Base-by-base conservation (phyloP, 2,888 invertebrate species). In the Hyppa rectilinea region DNA sequence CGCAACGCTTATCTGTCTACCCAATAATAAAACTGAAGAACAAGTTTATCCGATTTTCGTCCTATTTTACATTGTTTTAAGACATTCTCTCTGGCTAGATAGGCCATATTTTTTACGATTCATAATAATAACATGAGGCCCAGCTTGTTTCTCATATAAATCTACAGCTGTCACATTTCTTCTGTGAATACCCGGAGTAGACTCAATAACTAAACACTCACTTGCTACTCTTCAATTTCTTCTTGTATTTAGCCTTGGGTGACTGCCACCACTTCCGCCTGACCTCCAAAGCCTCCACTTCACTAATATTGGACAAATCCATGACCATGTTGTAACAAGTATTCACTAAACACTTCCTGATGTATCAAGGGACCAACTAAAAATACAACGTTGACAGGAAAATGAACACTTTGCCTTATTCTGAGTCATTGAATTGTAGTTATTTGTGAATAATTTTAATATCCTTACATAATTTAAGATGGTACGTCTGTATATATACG, bases 221-320 rank as follows among this genome's bases (percentile, higher is more conserved):
- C 89, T 87, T 88, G 23, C 72, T 43, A 43, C 75, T 80, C 50
- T 91, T 92, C 29, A 81, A 56, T 45, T 89, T 90, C 70, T 90
- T 89, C 74, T 87, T 91, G 67, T 89, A 89, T 45, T 91, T 92
- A 5, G 67, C 87, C 53, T 88, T 92, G 0, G 93, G 93, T 0
- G 94, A 92, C 77, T 94, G 93, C 94, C 94, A 94, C 95, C 95
- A 95, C 12, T 87, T 85, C 64, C 87, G 82, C 4, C 93, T 85
- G 1, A 93, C 93, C 69, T 93, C 93, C 43, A 92, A 84, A 6
- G 93, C 92, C 0, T 91, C 88, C 0, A 84, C 81, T 14, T 93
- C 94, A 26, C 85, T 90, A 64, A 94, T 87, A 40, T 91, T 90
- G 0, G 88, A 76, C 6, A 89, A 76, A 29, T 86, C 89, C 61